A percentile compares a stretch with the other conserved stretches of the same genome.
Conservation (phyloP, 1,140 invertebrate species). For the Panagrolaimus sp. region DNA sequence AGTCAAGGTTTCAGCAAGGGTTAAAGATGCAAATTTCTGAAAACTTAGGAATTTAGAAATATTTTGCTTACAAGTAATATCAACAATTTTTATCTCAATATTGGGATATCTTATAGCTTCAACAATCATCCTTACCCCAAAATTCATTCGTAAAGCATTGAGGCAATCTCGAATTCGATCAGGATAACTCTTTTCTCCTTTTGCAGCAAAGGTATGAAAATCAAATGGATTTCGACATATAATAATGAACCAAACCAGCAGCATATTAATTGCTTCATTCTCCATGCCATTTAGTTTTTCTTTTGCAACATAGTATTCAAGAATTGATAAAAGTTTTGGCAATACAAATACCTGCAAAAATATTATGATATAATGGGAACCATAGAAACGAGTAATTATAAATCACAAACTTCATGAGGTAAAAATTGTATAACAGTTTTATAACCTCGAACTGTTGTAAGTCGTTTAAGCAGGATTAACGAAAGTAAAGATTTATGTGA, state of each 20-base stretch:
- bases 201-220: conserved; percentile 20
- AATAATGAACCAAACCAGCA: conserved; percentile 38
- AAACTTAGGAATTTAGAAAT: no score
- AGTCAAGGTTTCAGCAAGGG: conserved; percentile 43
- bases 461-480: background rate
- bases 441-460: background rate
- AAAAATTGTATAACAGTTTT: background rate
- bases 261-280: conserved; percentile 26
- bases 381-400: background rate
- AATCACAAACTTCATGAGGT: background rate
- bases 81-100: no score
- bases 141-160: background rate
- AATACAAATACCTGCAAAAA: conserved; percentile 1
- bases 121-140: conserved; percentile 8
- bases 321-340: conserved; percentile 3
- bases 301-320: background rate
- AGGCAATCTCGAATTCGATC: conserved; percentile 9
- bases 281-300: conserved; percentile 7
- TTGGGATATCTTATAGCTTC: conserved; percentile 8
- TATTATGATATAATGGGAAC: no score
- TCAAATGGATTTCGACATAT: conserved; percentile 50
- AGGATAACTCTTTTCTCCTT: background rate
- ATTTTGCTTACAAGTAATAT: no score
- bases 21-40: conserved; percentile 33
- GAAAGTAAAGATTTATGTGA: background rate